Base-by-base conservation (phyloP, 2,797 vertebrate species). In the Nyctibius grandis region DNA sequence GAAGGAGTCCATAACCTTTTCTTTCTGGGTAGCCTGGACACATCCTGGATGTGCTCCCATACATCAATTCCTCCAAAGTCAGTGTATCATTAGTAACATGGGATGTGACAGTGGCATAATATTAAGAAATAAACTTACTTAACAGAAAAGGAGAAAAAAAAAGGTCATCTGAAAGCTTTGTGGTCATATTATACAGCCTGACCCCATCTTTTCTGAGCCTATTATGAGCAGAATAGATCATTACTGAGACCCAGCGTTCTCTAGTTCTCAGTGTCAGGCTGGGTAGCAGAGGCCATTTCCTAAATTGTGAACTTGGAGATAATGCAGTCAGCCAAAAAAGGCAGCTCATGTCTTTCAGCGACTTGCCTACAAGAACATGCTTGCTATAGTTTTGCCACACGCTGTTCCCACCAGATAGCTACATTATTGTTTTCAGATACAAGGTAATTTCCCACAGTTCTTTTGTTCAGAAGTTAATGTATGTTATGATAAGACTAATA, bases 391-490 rank as follows among this genome's bases (percentile, higher is more conserved):
- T 88, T 57, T 45, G 9, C 14, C 45, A 9, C 7, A 12, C 15
- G 51, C 44, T 33, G 11, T 11, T 85, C 40, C 33, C 6, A 5
- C 3, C 0, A 0, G 9, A 16, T 3, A 36, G 18, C 17, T 44
- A 12, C 9, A 6, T 15, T 36, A 17, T 12, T n/a, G 4, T 48
- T 36, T 70, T 51, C n/a, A 74, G 23, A 2, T 15, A 38, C 4
- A 12, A 78, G 20, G 31, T 4, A 31, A 40, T 40, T 70, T 59
- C 38, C 42, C 40, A 51, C 21, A 48, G 38, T 19, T 50, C 23
- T 85, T 60, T n/a, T 11, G 9, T 40, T 53, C n/a, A 9, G 17
- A 70, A 47, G 15, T 38, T 36, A n/a, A 70, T 78, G 34, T 31
- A 44, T 50, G 11, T n/a, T 72, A n/a, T 17, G 4, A 29, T 34